phyloP scores from a whole-genome alignment of 2,888 invertebrate genomes.

The Aquatica leii region DNA sequence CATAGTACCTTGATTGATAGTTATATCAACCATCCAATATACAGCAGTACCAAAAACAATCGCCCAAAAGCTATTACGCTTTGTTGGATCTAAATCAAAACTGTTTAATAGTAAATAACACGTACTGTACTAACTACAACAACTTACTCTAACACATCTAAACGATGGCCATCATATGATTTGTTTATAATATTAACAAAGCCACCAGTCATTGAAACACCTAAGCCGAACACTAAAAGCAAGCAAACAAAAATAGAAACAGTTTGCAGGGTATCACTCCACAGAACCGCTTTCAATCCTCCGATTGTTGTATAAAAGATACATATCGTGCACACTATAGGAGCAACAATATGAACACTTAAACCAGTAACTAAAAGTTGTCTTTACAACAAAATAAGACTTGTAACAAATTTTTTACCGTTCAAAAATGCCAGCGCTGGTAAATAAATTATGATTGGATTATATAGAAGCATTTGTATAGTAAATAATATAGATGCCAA shows the following conservation, averaged over 20 bases:
- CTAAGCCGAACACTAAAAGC: constrained; percentile 66
- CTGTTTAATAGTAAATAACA: background rate
- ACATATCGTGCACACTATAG: constrained; percentile 74
- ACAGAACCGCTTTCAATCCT: constrained; percentile 72
- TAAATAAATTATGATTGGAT: background rate
- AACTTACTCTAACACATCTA: constrained; percentile 69
- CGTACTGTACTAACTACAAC: background rate
- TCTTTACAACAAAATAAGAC: constrained; percentile 65
- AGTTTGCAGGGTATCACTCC: constrained; percentile 70
- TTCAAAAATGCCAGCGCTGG: background rate
- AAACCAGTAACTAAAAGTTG: constrained; percentile 50
- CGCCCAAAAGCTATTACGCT: constrained; percentile 58
- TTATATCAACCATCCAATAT: constrained; percentile 64
- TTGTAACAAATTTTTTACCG: constrained; percentile 74
- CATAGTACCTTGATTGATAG: constrained; percentile 66
- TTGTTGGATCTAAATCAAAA: background rate
- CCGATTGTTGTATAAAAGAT: constrained; percentile 80
- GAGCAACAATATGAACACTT: constrained; percentile 70
- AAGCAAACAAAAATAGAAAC: constrained; percentile 65
- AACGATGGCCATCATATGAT: constrained; percentile 65
- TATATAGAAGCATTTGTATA: background rate
- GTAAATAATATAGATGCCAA: background rate
- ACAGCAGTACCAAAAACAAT: constrained; percentile 66
- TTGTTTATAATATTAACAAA: constrained; percentile 66
- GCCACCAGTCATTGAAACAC: constrained; percentile 66